Conservation (phyloP, 2,888 invertebrate species). For the Helicoverpa assulta region DNA sequence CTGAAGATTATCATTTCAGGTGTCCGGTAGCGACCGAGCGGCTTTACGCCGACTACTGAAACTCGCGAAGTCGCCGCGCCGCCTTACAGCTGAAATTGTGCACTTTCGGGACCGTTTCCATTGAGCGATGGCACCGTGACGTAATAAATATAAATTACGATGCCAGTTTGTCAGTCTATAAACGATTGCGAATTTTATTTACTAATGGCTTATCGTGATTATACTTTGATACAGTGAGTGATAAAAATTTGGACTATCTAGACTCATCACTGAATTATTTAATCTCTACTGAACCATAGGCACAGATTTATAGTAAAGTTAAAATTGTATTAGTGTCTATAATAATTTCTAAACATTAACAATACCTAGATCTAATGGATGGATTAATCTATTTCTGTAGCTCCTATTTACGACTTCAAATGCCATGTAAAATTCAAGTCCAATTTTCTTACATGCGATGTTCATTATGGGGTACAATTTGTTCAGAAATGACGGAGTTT, state of each 20-base stretch:
- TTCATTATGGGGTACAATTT: constrained; percentile 31
- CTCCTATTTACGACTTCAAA: not conserved
- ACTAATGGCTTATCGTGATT: too few relatives aligned
- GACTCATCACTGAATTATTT: too few relatives aligned
- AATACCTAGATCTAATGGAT: too few relatives aligned
- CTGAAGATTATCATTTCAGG: constrained; percentile 63
- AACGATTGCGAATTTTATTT: constrained; percentile 19
- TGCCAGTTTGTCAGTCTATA: constrained; percentile 18
- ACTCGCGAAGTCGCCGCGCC: constrained; percentile 68
- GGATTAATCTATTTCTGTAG: not conserved
- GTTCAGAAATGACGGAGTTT: constrained; percentile 12
- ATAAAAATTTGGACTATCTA: too few relatives aligned
- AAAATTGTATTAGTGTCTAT: too few relatives aligned
- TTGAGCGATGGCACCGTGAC: constrained; percentile 42
- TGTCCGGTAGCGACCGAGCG: constrained; percentile 63
- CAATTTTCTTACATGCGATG: constrained; percentile 32
- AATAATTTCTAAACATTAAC: too few relatives aligned
- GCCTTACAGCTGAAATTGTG: constrained; percentile 70
- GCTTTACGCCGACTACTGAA: constrained; percentile 77
- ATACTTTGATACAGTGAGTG: too few relatives aligned
- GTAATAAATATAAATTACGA: constrained; percentile 19
- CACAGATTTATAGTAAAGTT: too few relatives aligned
- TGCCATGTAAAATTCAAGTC: constrained; percentile 42
- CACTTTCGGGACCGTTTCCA: constrained; percentile 76
- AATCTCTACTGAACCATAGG: too few relatives aligned